Evolutionary conservation across 2,113 vertebrate species (phyloP), one percentile per base, ranked within the genome.

Genomic region (Myxocyprinus asiaticus): DNA sequence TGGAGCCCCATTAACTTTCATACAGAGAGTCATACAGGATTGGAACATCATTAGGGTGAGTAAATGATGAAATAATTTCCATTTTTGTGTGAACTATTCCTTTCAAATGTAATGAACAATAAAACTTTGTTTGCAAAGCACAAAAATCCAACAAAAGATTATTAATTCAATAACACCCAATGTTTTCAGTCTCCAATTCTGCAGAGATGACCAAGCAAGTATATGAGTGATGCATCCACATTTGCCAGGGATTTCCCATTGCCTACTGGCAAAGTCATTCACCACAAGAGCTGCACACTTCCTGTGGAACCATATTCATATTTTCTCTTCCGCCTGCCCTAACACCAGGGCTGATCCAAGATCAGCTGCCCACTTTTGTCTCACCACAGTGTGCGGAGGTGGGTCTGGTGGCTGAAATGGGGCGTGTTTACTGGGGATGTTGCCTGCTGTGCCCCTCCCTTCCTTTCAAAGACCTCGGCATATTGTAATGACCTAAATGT

Each of bases 281-380:
- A 62, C 62, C 83, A 79, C 76, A 75, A 56, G 47, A 11, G 48
- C 73, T 64, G 45, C 65, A 76, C 6, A 5, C 22, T 73, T 77
- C 77, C 80, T 47, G 45, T 64, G 47, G 42, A 45, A 58, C 47
- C 65, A 69, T 48, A 47, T 45, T n/a, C 55, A 22, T 72, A 59
- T 72, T 72, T 71, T 59, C 42, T 59, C 69, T 72, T 0, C 7
- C 15, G n/a, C 3, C 22, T 33, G 22, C 22, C 22, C 22, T 33
- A 33, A 3, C 10, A 59, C 14, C 17, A 22, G 45, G 7, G 15
- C 11, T 43, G 47, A 70, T 69, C 67, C 43, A 45, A 62, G 48
- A 68, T 58, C 77, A 51, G 67, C 56, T 66, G 4, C 76, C 76
- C 53, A 78, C 66, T 48, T 67, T 8, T 42, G 66, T 59, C 66